Evolutionary conservation across 2,797 vertebrate species (phyloP), one percentile per base, ranked within the genome.

Genomic region (Lagorchestes hirsutus): DNA sequence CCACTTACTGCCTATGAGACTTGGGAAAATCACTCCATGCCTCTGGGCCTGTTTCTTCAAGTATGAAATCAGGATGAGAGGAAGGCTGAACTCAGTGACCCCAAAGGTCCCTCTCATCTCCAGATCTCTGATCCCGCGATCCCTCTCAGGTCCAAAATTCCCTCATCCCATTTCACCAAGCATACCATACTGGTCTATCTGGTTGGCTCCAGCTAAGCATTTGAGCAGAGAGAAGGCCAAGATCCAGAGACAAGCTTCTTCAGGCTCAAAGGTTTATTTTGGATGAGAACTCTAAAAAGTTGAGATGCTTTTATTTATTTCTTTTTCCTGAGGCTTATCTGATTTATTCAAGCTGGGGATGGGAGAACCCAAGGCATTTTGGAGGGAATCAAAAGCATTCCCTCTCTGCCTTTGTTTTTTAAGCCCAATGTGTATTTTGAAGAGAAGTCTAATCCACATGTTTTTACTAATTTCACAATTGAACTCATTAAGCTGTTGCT

Each of bases 191-290:
- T 54, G 29, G 74, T 40, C 34, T 54, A 90, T 94, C 91, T 55
- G 91, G 93, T 92, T 96, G 97, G 90, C 55, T 59, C 59, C 55
- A 4, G 91, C 92, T 92, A 91, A 95, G 94, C 52, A 0, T 92
- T 31, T 94, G 96, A 87, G 94, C 55, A 95, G 55, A 3, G 59
- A 95, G 95, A 34, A 74, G 0, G 28, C 67, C 93, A 93, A 91
- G 40, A 91, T 92, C 93, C 34, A 62, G 93, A 95, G 82, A 62
- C 97, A 97, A 97, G 97, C 96, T 94, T 97, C 96, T 95, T 93
- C 50, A 92, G 67, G 96, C 95, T 98, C 95, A 95, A 97, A 97
- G 95, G 55, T 96, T 98, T 94, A 55, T 96, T 97, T 96, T 82
- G 93, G 91, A 96, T 97, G 90, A 96, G 91, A 92, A 95, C 92